Evolutionary conservation across 2,888 invertebrate species (phyloP), one percentile per base, ranked within the genome.

Genomic region (Caenorhabditis sp.): DNA sequence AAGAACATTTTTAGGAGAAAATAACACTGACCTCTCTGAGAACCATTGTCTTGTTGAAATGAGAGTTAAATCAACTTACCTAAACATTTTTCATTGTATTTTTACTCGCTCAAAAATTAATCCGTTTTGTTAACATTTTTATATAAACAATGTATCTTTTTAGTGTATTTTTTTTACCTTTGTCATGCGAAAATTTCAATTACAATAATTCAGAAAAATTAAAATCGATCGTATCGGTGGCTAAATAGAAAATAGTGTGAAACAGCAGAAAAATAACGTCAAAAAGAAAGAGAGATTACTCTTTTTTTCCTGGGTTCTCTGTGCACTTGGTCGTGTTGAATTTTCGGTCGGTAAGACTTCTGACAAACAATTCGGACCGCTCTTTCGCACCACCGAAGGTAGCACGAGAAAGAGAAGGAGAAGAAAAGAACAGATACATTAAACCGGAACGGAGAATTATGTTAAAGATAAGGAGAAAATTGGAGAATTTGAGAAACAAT

Each of bases 331-430:
- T 27, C 27, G 56, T 26, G 56, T 23, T 17, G 21, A 26, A 26
- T 56, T 27, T 56, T 17, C 25, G 59, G 62, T 10, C 70, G 65
- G 70, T 71, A 71, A 71, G 67, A 67, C 67, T 67, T 71, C 71
- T 36, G 60, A 71, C 71, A 71, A 71, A 71, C 71, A 71, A 63
- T 61, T 58, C 60, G 62, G 70, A 65, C 70, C 70, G 70, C 65
- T 63, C 65, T 50, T 53, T 50, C 49, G 26, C 57, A 23, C 27
- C 59, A 38, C 50, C 63, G 23, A 52, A 23, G 21, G 52, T 23
- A 52, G 52, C 20, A 31, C 31, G 31, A 52, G 52, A 10, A 20
- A 8, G 50, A 50, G 20, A 50, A n/a, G 50, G 17, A 4, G 17
- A 21, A 21, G 25, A 31, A 21, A 27, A 56, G 65, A 70, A 70